phyloP scores from a whole-genome alignment of 2,113 vertebrate genomes.

The Symphodus melops region DNA sequence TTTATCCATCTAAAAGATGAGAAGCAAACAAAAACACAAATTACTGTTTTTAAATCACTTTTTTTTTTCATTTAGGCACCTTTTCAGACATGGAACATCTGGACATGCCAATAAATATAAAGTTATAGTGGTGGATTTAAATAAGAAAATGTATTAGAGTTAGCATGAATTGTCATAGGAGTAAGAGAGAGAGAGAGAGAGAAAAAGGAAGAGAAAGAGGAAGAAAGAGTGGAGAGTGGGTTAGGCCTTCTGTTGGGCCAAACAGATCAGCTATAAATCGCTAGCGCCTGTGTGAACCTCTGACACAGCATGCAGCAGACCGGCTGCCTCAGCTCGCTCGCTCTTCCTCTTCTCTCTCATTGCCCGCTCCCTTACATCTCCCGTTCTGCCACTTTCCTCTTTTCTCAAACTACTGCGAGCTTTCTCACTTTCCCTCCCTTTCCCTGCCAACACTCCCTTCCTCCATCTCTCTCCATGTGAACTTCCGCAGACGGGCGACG shows the following conservation, averaged over 20 bases:
- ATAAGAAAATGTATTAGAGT: neutral
- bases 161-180: neutral
- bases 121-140: neutral
- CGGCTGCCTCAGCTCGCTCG: slow-evolving; percentile 58
- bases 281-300: slow-evolving; percentile 58
- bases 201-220: neutral
- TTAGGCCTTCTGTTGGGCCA: slow-evolving; percentile 58
- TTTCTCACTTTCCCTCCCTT: slow-evolving; percentile 41
- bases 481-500: slow-evolving; percentile 27
- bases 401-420: slow-evolving; percentile 40
- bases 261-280: slow-evolving; percentile 73
- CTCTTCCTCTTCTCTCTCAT: slow-evolving; percentile 38
- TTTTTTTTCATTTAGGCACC: no score
- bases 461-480: slow-evolving; percentile 18
- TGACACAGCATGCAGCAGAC: slow-evolving; percentile 76
- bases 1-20: no score
- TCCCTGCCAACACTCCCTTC: slow-evolving; percentile 27
- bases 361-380: slow-evolving; percentile 43
- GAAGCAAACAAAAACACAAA: no score
- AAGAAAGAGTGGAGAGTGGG: slow-evolving; percentile 24
- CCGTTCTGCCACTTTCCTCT: slow-evolving; percentile 35
- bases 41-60: no score
- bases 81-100: no score
- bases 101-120: neutral
- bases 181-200: neutral